Evolutionary conservation across 1,140 invertebrate species (phyloP), one percentile per base, ranked within the genome.

Genomic region (Platyscapa corneri): DNA sequence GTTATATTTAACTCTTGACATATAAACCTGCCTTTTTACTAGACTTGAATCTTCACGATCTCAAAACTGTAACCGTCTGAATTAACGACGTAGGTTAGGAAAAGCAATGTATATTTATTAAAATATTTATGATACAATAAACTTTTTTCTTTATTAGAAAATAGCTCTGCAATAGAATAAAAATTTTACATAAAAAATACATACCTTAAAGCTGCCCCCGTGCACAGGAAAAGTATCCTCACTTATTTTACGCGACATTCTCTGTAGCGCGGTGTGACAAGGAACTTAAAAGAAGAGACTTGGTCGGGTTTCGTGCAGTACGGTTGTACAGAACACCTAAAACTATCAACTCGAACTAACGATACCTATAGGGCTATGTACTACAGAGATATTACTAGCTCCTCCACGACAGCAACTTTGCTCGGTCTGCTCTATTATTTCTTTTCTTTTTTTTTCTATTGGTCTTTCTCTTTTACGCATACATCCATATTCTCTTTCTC

Each of bases 191-290:
- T 37, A 8, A 77, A 49, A 85, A 53, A 32, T 7, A 90, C 90
- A 91, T 75, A 92, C 92, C 91, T 92, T 91, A 89, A 90, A 91
- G 77, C 90, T 90, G 87, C 89, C 90, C 88, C 89, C 91, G 86
- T 92, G 91, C 74, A 92, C 87, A 56, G 90, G 88, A 70, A 88
- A 86, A 34, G 87, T 84, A 77, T 88, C 88, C 42, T 89, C 89
- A 82, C 83, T 89, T 83, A 87, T 88, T 86, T 90, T 92, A 85
- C 91, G 91, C 83, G 92, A 92, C 92, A 93, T 92, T 76, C 1
- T 75, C 39, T 39, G 37, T 42, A n/a, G 23, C 53, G 70, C 67
- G 20, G 32, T 42, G 37, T 79, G 70, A 81, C 1, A 46, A 72
- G 42, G 30, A 81, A 70, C 37, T 65, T 6, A 60, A 72, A 53